These are phyloP conservation scores for Rhinolophus sinicus DNA, from an alignment of 2,113 vertebrate species.

Conservation along the genomic window DNA sequence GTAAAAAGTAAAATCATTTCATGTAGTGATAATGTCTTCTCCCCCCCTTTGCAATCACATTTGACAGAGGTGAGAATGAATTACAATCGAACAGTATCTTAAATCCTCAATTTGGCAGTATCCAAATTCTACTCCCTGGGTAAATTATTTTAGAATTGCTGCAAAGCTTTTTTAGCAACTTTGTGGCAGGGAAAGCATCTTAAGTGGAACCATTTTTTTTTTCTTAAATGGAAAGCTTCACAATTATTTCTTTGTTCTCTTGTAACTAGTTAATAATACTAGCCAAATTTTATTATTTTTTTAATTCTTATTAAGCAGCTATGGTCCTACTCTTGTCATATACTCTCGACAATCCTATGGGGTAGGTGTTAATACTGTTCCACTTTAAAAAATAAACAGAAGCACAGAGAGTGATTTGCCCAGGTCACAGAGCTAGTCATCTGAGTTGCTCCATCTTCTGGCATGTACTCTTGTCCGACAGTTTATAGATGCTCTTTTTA, in stretches of 20 bases:
- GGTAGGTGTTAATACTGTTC: not conserved
- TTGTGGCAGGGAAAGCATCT: not conserved
- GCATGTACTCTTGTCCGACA: not conserved
- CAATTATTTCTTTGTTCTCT: not conserved
- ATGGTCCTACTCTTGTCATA: not conserved
- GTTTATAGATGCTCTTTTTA: slow-evolving; percentile 34
- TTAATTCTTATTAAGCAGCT: not conserved
- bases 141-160: not conserved
- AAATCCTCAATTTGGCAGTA: not conserved
- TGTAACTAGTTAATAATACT: not conserved
- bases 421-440: not conserved
- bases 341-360: not conserved
- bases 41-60: not conserved
- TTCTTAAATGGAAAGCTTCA: not conserved
- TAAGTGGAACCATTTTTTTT: not conserved
- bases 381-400: not conserved
- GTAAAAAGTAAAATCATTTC: not conserved
- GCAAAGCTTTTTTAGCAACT: not conserved
- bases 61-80: not conserved
- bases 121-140: not conserved
- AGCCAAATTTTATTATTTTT: not conserved
- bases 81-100: not conserved
- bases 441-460: not conserved
- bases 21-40: not conserved
- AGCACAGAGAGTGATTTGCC: not conserved